These are phyloP conservation scores for Emberiza fucata DNA, from an alignment of 2,113 vertebrate species.

Conservation along the genomic window DNA sequence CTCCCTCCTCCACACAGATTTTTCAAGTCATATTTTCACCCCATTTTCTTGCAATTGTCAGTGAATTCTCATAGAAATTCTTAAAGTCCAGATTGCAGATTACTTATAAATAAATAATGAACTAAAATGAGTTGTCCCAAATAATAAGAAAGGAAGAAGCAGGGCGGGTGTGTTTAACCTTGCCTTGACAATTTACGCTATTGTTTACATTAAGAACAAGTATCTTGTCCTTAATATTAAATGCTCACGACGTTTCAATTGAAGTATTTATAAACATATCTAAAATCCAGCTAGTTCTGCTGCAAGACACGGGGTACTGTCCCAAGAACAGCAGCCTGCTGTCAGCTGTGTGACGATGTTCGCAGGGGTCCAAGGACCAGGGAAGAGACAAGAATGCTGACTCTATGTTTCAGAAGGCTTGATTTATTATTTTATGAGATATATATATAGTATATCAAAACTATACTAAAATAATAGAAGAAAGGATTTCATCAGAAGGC, in stretches of 20 bases:
- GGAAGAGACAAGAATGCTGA: no score
- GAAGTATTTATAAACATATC: neutral
- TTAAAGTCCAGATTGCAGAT: neutral
- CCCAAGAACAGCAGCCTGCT: neutral
- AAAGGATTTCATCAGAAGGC: no score
- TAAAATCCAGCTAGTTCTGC: neutral
- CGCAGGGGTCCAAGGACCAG: no score
- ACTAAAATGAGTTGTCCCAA: neutral
- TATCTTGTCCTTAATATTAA: neutral
- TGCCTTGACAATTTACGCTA: neutral
- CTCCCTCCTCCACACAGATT: neutral
- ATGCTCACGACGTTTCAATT: neutral
- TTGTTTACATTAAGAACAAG: neutral
- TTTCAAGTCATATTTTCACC: neutral
- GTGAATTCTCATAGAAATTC: neutral
- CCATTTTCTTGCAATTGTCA: neutral
- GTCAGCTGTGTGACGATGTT: neutral
- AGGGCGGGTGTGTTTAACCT: accelerated
- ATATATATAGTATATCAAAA: no score
- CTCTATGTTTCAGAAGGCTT: no score
- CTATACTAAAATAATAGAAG: no score
- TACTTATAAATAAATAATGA: neutral
- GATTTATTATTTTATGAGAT: no score
- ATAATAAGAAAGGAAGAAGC: neutral
- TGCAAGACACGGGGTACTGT: neutral